Conservation (phyloP, 2,888 invertebrate species). For the Geotrupes spiniger region DNA sequence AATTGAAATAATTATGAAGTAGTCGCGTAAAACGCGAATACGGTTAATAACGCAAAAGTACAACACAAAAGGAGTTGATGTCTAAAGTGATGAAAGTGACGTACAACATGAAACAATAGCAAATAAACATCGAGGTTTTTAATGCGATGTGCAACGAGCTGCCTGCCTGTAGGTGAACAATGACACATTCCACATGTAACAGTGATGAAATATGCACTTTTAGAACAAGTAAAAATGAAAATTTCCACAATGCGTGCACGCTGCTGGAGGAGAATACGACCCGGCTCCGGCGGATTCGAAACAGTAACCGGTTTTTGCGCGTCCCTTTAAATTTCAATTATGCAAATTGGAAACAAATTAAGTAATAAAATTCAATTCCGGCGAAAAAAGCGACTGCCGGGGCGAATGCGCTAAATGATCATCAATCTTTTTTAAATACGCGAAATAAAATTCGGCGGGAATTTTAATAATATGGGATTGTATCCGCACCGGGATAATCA, state of each 20-base stretch:
- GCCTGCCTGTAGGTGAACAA: neutral
- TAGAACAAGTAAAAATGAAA: neutral
- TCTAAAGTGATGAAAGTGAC: conserved; percentile 6
- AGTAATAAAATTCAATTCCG: neutral
- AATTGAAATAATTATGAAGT: no score
- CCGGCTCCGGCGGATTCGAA: neutral
- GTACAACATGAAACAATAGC: conserved; percentile 9
- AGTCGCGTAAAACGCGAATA: neutral
- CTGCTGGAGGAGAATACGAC: conserved; percentile 2
- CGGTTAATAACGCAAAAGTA: conserved; percentile 20
- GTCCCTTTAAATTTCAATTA: conserved; percentile 8
- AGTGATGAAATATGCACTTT: conserved; percentile 1
- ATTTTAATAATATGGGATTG: neutral
- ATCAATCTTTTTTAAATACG: conserved; percentile 3
- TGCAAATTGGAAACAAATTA: conserved; percentile 5
- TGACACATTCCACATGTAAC: neutral
- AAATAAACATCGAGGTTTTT: conserved; percentile 1
- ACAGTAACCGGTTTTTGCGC: conserved; percentile 2
- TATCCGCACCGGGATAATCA: conserved; percentile 3
- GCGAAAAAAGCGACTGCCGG: neutral
- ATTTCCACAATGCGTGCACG: no score
- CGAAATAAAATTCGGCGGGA: neutral
- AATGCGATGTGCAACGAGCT: conserved; percentile 9
- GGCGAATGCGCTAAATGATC: neutral
- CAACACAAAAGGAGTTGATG: conserved; percentile 4